Evolutionary conservation across 92 coral and sea anemone species (phyloP).

Genomic region (Zoanthus gigantus): DNA sequence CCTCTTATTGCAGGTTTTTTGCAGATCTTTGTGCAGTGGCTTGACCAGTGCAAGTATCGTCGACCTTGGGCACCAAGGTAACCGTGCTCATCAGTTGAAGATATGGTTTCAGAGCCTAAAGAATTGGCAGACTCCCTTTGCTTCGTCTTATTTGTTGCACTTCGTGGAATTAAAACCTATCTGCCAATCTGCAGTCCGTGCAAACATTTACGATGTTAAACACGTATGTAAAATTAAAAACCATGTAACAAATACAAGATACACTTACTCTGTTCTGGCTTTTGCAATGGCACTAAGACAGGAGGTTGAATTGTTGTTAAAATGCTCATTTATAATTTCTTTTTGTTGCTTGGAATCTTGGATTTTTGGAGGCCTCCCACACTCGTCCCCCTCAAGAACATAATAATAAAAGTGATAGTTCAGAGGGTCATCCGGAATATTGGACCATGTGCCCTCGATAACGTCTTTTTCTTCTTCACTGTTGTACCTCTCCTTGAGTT

Average conservation of each 20-base stretch:
- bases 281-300: constrained; percentile 83
- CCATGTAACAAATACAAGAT: too few species aligned
- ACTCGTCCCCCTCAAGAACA: constrained; percentile 77
- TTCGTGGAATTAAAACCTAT: background rate
- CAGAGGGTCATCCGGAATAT: constrained; percentile 82
- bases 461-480: constrained; percentile 69
- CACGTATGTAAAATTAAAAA: too few species aligned
- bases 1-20: too few species aligned
- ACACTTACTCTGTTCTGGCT: constrained; percentile 76
- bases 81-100: too few species aligned
- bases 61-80: too few species aligned
- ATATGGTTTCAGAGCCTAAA: too few species aligned
- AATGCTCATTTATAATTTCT: constrained; percentile 48
- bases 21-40: too few species aligned
- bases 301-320: constrained; percentile 67
- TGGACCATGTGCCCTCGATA: constrained; percentile 81
- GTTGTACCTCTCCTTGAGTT: constrained; percentile 69
- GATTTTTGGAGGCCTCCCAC: constrained; percentile 82
- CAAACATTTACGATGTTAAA: too few species aligned
- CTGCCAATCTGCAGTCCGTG: too few species aligned
- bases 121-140: too few species aligned
- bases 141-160: background rate
- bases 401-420: constrained; percentile 88
- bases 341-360: constrained; percentile 42
- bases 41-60: too few species aligned